These are phyloP conservation scores for Montipora sp. DNA, from an alignment of 64 coral and sea anemone genomes.

Conservation along the genomic window DNA sequence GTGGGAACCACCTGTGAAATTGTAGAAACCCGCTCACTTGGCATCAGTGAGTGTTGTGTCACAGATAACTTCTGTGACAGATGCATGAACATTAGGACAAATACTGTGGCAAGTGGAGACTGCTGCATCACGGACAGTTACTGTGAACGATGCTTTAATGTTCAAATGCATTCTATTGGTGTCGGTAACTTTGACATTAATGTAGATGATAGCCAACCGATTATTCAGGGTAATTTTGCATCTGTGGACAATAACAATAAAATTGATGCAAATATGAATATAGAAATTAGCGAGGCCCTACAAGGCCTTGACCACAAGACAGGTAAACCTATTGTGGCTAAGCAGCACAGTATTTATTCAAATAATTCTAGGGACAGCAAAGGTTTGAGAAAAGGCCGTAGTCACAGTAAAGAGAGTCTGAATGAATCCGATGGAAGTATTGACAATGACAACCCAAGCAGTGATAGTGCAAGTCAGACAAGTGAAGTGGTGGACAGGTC, in stretches of 20 bases:
- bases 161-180: constrained; percentile 79
- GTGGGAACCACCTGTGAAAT: constrained; percentile 51
- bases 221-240: constrained; percentile 28
- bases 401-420: constrained; percentile 32
- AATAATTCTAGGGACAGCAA: background rate
- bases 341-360: constrained; percentile 21
- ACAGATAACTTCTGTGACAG: constrained; percentile 91
- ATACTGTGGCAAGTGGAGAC: constrained; percentile 87
- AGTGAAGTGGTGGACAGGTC: constrained; percentile 70
- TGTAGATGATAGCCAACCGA: background rate
- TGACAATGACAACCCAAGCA: constrained; percentile 93
- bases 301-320: constrained; percentile 11
- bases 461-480: constrained; percentile 84
- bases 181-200: constrained; percentile 86
- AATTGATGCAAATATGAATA: constrained; percentile 41
- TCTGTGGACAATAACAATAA: constrained; percentile 16
- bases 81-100: constrained; percentile 82
- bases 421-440: constrained; percentile 85
- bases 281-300: constrained; percentile 3
- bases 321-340: constrained; percentile 25
- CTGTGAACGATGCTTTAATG: constrained; percentile 90
- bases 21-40: constrained; percentile 52
- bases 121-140: constrained; percentile 87
- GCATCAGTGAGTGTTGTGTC: constrained; percentile 89
- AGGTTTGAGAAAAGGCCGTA: constrained; percentile 14